phyloP scores from a whole-genome alignment of 1,140 invertebrate genomes.

The Drosophila bipectinata region DNA sequence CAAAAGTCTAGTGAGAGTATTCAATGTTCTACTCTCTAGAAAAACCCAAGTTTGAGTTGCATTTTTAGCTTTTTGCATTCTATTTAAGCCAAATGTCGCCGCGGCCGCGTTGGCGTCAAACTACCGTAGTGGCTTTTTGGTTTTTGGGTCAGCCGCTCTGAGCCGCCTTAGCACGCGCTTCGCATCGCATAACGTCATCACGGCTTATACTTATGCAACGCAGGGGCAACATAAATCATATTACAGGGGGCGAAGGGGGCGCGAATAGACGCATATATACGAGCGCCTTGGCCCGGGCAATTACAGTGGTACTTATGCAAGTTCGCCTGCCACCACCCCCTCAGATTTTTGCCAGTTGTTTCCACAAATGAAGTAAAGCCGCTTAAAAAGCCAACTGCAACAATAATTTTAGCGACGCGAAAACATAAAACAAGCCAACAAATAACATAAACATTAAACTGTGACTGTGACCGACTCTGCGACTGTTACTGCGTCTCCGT shows the following conservation, averaged over 20 bases:
- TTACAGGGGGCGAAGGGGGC: constrained; percentile 4
- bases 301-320: constrained; percentile 47
- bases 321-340: neutral
- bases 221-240: constrained; percentile 60
- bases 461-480: constrained; percentile 31
- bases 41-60: constrained; percentile 4
- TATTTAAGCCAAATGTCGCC: constrained; percentile 50
- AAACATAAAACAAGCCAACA: constrained; percentile 49
- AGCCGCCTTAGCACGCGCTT: constrained; percentile 63
- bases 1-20: constrained; percentile 5
- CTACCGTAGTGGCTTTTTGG: constrained; percentile 53
- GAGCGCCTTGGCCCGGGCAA: constrained; percentile 50
- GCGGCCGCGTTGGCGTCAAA: constrained; percentile 66
- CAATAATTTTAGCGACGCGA: constrained; percentile 40
- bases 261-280: constrained; percentile 15
- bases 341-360: constrained; percentile 1
- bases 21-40: neutral
- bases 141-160: constrained; percentile 64
- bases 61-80: constrained; percentile 29
- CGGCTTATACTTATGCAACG: constrained; percentile 61
- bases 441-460: constrained; percentile 50
- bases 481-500: constrained; percentile 25
- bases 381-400: constrained; percentile 29
- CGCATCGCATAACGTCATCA: constrained; percentile 55
- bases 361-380: constrained; percentile 35